Conservation (phyloP, 2,888 invertebrate genomes). For the Parnassius smintheus region DNA sequence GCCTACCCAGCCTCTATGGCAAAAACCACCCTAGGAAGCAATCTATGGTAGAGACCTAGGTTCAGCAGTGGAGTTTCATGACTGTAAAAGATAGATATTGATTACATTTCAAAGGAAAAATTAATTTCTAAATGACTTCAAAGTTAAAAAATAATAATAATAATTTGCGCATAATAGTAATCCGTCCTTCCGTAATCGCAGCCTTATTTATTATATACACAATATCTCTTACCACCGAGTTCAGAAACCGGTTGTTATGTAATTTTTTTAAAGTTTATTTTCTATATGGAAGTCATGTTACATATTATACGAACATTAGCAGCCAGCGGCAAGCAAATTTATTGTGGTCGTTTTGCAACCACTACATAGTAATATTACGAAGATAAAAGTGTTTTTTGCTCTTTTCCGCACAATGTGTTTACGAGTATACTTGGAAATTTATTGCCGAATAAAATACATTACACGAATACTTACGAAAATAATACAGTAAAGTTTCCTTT, state of each 20-base stretch:
- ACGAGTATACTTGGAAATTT: slow-evolving; percentile 6
- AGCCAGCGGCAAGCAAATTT: slow-evolving; percentile 21
- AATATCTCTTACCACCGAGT: no score
- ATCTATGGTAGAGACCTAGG: no score
- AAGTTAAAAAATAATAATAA: no score
- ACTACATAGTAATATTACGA: slow-evolving; percentile 18
- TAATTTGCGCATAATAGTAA: no score
- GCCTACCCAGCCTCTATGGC: no score
- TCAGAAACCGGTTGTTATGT: neutral
- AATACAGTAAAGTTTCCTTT: neutral
- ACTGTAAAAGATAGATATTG: no score
- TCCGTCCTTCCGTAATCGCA: no score
- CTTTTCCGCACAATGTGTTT: slow-evolving; percentile 1
- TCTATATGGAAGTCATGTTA: slow-evolving; percentile 21
- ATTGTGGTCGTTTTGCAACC: slow-evolving; percentile 25
- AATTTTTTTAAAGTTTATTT: slow-evolving; percentile 21
- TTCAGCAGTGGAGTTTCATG: no score
- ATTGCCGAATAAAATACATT: neutral
- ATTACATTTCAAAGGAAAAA: no score
- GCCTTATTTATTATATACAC: no score
- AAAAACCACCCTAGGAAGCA: no score
- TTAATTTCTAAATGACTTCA: no score
- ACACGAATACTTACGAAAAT: neutral
- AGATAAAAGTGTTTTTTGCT: slow-evolving; percentile 23
- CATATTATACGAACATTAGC: slow-evolving; percentile 24